Evolutionary conservation across 2,797 vertebrate species (phyloP).

Genomic region (Gambelia wislizenii): DNA sequence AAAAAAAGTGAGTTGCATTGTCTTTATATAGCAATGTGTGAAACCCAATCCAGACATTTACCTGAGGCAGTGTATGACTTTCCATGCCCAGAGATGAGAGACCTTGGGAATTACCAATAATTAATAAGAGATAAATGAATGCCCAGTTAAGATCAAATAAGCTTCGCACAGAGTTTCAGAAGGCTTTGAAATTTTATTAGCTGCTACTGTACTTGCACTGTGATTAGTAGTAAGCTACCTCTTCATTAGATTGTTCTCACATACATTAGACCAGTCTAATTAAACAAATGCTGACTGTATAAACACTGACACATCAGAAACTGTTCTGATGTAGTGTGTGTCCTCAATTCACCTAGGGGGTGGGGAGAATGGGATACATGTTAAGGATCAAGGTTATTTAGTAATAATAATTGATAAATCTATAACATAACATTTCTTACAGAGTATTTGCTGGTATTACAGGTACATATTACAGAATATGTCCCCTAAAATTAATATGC

Average conservation of each 20-base stretch:
- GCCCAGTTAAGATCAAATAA: conserved; percentile 44
- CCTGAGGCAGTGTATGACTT: conserved; percentile 47
- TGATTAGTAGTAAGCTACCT: conserved; percentile 30
- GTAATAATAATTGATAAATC: neutral
- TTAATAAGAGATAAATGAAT: conserved; percentile 49
- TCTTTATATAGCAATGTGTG: neutral
- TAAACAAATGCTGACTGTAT: conserved; percentile 35
- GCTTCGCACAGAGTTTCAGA: conserved; percentile 32
- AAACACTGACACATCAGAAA: conserved; percentile 16
- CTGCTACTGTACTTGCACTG: conserved; percentile 12
- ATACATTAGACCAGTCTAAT: conserved; percentile 36
- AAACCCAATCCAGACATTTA: conserved; percentile 49
- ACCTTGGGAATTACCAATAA: conserved; percentile 48
- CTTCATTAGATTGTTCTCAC: conserved; percentile 37
- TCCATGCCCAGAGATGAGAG: conserved; percentile 21
- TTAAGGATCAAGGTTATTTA: neutral
- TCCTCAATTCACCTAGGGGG: neutral
- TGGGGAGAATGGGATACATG: neutral
- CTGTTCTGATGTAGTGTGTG: neutral
- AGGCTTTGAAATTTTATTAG: conserved; percentile 45
- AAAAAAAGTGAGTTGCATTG: neutral
- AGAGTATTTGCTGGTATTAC: no score
- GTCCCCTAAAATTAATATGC: conserved; percentile 26
- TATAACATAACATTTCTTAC: no score
- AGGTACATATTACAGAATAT: conserved; percentile 19